phyloP scores from a whole-genome alignment of 1,140 invertebrate genomes.

The Notospermus geniculatus region DNA sequence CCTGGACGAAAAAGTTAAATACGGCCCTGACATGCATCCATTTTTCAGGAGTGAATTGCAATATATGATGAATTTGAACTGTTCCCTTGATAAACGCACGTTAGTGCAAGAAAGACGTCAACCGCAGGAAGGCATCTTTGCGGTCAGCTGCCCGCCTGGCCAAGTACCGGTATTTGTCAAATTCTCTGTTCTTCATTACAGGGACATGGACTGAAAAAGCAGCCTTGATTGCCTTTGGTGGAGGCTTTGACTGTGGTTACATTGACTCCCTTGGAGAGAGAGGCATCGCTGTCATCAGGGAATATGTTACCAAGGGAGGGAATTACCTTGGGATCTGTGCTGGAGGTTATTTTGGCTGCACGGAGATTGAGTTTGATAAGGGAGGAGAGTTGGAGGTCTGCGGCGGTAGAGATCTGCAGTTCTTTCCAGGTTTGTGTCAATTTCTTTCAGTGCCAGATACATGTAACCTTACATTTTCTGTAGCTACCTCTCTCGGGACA shows the following conservation, averaged over 20 bases:
- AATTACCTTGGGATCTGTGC: conserved; percentile 51
- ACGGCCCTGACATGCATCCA: too few relatives aligned
- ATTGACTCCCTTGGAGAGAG: conserved; percentile 32
- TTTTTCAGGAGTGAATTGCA: too few relatives aligned
- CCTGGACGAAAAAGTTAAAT: too few relatives aligned
- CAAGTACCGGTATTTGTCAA: too few relatives aligned
- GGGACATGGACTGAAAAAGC: conserved; percentile 28
- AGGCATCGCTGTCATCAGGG: conserved; percentile 35
- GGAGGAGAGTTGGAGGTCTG: conserved; percentile 44
- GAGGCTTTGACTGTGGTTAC: conserved; percentile 52
- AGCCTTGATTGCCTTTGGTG: conserved; percentile 43
- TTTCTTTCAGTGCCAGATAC: too few relatives aligned
- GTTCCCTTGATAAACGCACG: too few relatives aligned
- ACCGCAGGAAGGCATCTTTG: too few relatives aligned
- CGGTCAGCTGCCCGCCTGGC: too few relatives aligned
- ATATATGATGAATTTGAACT: too few relatives aligned
- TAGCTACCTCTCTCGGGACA: too few relatives aligned
- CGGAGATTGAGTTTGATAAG: conserved; percentile 51
- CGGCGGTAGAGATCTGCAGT: conserved; percentile 43
- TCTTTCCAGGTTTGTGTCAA: conserved; percentile 43
- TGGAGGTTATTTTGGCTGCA: conserved; percentile 51
- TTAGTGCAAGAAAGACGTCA: too few relatives aligned
- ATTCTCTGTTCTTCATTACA: conserved; percentile 1
- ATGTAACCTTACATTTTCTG: too few relatives aligned
- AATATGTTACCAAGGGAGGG: conserved; percentile 46